Evolutionary conservation across 30 jellyfish, hydroid and myxozoan genomes (phyloP).

Genomic region (Cassiopea andromeda): DNA sequence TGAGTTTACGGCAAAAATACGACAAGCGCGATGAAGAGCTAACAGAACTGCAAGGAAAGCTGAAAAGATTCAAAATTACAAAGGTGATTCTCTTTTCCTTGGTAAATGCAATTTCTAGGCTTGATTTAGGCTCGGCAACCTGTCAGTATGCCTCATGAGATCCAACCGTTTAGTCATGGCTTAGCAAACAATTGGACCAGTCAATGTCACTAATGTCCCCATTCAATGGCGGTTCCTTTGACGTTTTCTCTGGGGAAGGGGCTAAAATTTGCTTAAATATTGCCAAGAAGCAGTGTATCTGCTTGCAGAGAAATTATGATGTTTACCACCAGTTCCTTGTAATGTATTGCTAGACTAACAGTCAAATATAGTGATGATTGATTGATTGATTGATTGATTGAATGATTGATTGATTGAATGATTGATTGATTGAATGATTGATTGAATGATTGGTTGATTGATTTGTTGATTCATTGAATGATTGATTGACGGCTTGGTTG

Average conservation of each 20-base stretch:
- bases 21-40: slow-evolving; percentile 47
- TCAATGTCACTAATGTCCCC: no score
- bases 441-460: no score
- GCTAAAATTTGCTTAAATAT: no score
- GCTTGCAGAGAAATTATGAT: no score
- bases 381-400: slow-evolving; percentile 20
- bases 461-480: no score
- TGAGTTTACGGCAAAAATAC: background rate
- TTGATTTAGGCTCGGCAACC: no score
- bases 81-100: slow-evolving; percentile 22
- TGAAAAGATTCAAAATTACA: slow-evolving; percentile 50
- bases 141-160: background rate
- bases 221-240: no score
- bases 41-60: slow-evolving; percentile 52
- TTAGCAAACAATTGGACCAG: no score
- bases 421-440: background rate
- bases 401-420: slow-evolving; percentile 12
- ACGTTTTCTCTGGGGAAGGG: no score
- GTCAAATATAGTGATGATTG: background rate
- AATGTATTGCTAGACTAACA: background rate
- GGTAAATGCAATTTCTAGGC: no score
- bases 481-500: no score
- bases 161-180: background rate
- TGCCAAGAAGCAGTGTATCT: no score
- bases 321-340: background rate